Conservation (phyloP, 2,113 vertebrate species). For the Callipepla squamata region DNA sequence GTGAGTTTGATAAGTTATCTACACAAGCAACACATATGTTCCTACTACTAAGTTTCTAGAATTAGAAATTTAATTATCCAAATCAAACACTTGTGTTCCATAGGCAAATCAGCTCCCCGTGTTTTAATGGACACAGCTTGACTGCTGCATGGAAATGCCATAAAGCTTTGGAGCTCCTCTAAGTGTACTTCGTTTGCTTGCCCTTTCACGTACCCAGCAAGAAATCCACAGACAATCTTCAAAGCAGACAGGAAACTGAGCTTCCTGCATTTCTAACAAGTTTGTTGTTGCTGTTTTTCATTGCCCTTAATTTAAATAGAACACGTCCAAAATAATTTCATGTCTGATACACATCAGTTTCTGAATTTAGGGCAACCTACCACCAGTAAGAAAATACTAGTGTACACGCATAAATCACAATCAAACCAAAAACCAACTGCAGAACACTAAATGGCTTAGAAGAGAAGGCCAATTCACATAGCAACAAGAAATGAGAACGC, state of each 20-base stretch:
- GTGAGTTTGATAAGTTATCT: neutral
- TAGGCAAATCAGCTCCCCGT: neutral
- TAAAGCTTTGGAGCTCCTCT: neutral
- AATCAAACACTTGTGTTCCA: neutral
- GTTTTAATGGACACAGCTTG: neutral
- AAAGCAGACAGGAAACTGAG: neutral
- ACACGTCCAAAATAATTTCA: neutral
- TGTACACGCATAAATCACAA: fast-evolving
- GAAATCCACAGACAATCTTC: neutral
- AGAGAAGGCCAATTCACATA: neutral
- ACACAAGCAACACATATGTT: neutral
- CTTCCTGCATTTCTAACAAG: neutral
- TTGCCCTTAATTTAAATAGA: neutral
- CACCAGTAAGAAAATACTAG: neutral
- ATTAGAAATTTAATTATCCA: neutral
- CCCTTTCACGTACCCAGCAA: neutral
- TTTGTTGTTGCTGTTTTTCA: neutral
- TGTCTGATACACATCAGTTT: neutral
- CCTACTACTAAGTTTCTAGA: neutral
- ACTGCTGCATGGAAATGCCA: neutral
- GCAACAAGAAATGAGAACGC: neutral
- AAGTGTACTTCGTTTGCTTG: neutral
- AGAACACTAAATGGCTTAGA: neutral
- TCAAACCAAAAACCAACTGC: neutral
- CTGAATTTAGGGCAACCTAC: neutral